phyloP scores from a whole-genome alignment of 2,888 invertebrate genomes.

The Acleris literana region DNA sequence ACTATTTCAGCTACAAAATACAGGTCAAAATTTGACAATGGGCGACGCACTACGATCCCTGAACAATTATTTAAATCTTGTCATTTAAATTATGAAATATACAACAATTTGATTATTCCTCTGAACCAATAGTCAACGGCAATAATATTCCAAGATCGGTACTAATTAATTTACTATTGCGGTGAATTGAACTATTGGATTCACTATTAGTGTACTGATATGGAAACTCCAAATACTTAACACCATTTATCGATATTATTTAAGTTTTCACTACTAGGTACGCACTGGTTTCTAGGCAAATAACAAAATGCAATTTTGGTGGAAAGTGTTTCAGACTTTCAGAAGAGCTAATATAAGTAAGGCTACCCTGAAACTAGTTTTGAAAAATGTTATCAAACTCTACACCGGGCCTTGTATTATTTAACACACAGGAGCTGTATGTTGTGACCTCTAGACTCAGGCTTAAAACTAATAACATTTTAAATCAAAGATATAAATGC shows the following conservation, averaged over 20 bases:
- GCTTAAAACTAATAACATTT: no score
- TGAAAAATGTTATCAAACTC: no score
- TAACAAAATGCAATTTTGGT: background rate
- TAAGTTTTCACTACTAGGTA: background rate
- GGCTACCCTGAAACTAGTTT: no score
- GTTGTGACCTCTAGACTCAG: no score
- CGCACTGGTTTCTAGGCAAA: constrained; percentile 8
- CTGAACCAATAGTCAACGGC: constrained; percentile 18
- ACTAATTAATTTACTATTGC: constrained; percentile 25
- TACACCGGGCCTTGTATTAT: no score
- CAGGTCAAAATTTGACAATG: constrained; percentile 11
- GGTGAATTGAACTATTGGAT: constrained; percentile 28
- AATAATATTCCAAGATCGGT: constrained; percentile 16
- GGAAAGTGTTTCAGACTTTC: background rate
- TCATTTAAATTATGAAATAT: constrained; percentile 35
- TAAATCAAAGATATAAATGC: no score
- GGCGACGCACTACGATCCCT: background rate
- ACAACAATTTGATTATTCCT: constrained; percentile 30
- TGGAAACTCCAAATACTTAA: constrained; percentile 26
- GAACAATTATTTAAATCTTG: constrained; percentile 27
- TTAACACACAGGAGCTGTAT: no score
- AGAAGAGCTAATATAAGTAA: background rate
- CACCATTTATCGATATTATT: constrained; percentile 2
- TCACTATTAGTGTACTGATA: constrained; percentile 26
- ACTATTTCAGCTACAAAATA: constrained; percentile 26